A percentile compares a stretch with the other conserved stretches of the same genome.
phyloP scores from a whole-genome alignment of 92 coral and sea anemone species.

The Heteractis magnifica region DNA sequence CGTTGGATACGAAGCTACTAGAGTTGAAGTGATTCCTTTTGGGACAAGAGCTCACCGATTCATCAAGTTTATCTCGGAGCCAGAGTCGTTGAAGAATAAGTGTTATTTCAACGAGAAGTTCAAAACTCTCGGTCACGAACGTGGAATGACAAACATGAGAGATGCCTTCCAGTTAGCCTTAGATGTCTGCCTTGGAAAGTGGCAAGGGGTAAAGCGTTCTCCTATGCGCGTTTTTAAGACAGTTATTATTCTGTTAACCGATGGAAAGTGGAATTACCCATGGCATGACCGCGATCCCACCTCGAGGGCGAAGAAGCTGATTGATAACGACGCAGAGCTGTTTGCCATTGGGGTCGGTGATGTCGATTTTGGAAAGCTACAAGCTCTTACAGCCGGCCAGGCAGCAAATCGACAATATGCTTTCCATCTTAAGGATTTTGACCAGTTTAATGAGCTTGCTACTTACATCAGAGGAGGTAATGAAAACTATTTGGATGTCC shows the following conservation, averaged over 20 bases:
- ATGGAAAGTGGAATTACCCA: conserved; percentile 67
- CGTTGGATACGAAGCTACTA: conserved; percentile 66
- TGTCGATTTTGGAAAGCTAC: conserved; percentile 27
- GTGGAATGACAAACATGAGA: conserved; percentile 61
- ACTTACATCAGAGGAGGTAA: conserved; percentile 79
- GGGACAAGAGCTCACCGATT: conserved; percentile 25
- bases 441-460: conserved; percentile 65
- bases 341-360: conserved; percentile 72
- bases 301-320: conserved; percentile 31
- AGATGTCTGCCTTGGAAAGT: conserved; percentile 39
- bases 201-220: conserved; percentile 31
- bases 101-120: conserved; percentile 72
- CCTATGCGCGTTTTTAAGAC: conserved; percentile 44
- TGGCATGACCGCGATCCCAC: conserved; percentile 41
- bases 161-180: conserved; percentile 51
- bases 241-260: conserved; percentile 61
- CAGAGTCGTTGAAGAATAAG: conserved; percentile 39
- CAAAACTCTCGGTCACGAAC: conserved; percentile 12
- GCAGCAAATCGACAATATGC: conserved; percentile 36
- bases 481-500: not conserved
- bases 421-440: conserved; percentile 55
- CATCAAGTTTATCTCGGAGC: conserved; percentile 60
- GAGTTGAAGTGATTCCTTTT: conserved; percentile 81
- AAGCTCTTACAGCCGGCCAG: conserved; percentile 25
- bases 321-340: conserved; percentile 33